Base-by-base conservation (phyloP, 2,113 vertebrate species). In the Montifringilla adamsi region DNA sequence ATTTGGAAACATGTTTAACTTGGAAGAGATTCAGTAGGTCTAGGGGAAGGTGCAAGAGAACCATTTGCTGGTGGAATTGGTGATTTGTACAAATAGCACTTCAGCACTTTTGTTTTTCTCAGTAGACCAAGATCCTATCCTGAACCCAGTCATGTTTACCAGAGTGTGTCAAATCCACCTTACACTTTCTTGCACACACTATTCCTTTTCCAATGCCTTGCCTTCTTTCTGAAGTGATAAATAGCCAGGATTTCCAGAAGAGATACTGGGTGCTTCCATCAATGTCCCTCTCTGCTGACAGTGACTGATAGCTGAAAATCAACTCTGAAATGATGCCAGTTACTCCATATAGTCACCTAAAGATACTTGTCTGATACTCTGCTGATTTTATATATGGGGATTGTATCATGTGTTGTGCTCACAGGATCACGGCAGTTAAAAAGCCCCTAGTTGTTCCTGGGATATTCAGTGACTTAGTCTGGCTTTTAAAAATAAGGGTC, bases 1-100 rank as follows among this genome's bases (percentile, higher is more conserved):
- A 97, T 95, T 97, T 83, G 47, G 85, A 74, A 94, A 79, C 74
- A 60, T 0, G 15, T 82, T 87, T 52, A 49, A 76, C 49, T 91
- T 82, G 69, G 87, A 84, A 87, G 77, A 91, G 82, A 87, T 69
- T 91, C 63, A 63, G 56, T 67, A 52, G 74, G 60, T 37, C 31
- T 31, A 26, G 69, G 56, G 64, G 44, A 68, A 78, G 60, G 77
- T 82, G 77, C 66, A 81, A 50, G 64, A 74, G 72, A 95, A 92
- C 60, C 12, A 53, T 74, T 78, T 82, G 91, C 83, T 96, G 73
- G 73, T 92, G 79, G 64, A 84, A 87, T 13, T 50, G 28, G 27
- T 27, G 23, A 63, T 78, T 64, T 58, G 89, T 68, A 87, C 56
- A 92, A 90, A 74, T 2, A 88, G 72, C 37, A 80, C 53, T 89